Conservation (phyloP, 2,113 vertebrate species). For the Pluvialis apricaria region DNA sequence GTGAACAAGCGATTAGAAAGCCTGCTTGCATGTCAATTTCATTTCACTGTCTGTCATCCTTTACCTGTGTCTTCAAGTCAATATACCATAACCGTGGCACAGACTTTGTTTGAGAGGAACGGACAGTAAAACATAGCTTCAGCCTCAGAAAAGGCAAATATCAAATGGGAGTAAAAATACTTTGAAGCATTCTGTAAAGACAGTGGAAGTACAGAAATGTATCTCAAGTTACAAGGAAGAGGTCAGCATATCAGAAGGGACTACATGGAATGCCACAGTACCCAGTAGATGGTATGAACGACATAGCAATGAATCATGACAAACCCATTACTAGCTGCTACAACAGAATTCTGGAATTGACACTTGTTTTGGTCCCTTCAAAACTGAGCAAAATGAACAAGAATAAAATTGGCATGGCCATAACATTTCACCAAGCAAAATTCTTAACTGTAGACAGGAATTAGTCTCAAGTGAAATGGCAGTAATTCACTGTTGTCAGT, state of each 20-base stretch:
- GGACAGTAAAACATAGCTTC: background rate
- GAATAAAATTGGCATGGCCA: conserved; percentile 2
- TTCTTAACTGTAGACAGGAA: background rate
- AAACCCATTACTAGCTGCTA: background rate
- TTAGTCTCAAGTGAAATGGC: conserved; percentile 24
- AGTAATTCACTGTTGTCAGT: conserved; percentile 2
- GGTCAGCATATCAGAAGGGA: background rate
- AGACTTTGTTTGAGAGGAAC: background rate
- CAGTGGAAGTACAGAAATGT: background rate
- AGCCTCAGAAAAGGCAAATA: background rate
- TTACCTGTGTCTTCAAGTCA: background rate
- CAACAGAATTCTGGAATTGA: background rate
- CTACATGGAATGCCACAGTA: background rate
- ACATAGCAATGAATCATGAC: background rate
- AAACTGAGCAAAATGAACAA: conserved; percentile 12
- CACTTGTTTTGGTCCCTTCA: background rate
- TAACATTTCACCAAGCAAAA: background rate
- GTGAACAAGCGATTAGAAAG: background rate
- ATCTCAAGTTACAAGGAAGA: background rate
- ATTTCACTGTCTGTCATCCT: background rate
- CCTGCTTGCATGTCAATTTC: background rate
- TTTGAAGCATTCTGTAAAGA: background rate
- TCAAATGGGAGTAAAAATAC: background rate
- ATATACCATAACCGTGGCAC: background rate
- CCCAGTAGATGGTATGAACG: background rate